Conservation (phyloP, 2,888 invertebrate genomes). For the Drosophila siamana region DNA sequence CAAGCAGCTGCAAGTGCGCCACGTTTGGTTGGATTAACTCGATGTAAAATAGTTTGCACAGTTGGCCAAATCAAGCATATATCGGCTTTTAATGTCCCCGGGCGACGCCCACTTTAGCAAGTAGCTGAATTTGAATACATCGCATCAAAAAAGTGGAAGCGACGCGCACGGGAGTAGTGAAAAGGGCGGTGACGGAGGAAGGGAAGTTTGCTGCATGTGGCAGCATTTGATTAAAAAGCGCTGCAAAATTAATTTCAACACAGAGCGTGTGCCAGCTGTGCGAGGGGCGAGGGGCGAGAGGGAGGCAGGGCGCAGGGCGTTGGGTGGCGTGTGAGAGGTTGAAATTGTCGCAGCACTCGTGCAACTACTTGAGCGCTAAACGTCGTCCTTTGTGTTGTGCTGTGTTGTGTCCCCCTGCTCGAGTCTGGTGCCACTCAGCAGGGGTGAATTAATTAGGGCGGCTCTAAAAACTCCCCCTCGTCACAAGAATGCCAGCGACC, state of each 20-base stretch:
- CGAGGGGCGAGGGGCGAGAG: constrained; percentile 7
- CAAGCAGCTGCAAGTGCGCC: too few species aligned
- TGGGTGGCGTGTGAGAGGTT: constrained; percentile 45
- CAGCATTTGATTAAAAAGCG: constrained; percentile 84
- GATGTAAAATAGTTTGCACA: too few species aligned
- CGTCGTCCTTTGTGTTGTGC: constrained; percentile 59
- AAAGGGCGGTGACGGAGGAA: not conserved
- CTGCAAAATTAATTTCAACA: constrained; percentile 74
- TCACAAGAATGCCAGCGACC: not conserved
- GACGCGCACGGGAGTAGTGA: too few species aligned
- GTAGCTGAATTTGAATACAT: not conserved
- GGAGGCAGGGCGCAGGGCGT: not conserved
- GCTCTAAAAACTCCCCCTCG: constrained; percentile 26
- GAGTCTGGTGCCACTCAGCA: constrained; percentile 18
- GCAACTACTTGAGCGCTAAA: constrained; percentile 70
- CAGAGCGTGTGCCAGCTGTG: not conserved
- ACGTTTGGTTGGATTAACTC: too few species aligned
- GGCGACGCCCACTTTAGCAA: not conserved
- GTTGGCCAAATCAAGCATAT: too few species aligned
- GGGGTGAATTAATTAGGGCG: constrained; percentile 76
- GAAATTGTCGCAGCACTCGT: constrained; percentile 66
- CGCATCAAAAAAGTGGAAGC: not conserved
- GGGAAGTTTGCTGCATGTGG: constrained; percentile 66
- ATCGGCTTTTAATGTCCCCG: too few species aligned
- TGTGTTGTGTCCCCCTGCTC: too few species aligned